Evolutionary conservation across 2,888 invertebrate species (phyloP).

Genomic region (Drosophila limbata): DNA sequence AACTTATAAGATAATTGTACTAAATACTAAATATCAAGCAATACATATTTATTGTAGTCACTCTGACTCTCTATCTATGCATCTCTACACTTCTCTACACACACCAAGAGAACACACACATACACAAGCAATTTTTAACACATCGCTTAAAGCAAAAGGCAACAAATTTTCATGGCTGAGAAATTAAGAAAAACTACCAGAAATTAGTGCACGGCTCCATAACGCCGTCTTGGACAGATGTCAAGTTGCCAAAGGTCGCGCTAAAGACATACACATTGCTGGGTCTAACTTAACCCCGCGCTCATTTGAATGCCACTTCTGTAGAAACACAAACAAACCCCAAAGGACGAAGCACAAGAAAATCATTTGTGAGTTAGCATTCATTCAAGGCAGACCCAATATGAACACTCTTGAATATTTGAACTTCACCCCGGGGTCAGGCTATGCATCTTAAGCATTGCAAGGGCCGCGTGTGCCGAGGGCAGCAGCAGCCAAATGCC

Average conservation of each 20-base stretch:
- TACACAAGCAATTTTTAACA: constrained; percentile 14
- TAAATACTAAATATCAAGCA: background rate
- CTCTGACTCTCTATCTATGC: background rate
- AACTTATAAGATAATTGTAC: background rate
- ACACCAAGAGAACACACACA: constrained; percentile 3
- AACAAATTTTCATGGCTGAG: constrained; percentile 52
- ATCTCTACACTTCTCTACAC: background rate
- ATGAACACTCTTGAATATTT: constrained; percentile 33
- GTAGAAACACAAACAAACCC: constrained; percentile 67
- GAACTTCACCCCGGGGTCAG: constrained; percentile 51
- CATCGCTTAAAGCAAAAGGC: constrained; percentile 17
- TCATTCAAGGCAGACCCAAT: constrained; percentile 20
- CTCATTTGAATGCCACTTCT: constrained; percentile 75
- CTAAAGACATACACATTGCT: constrained; percentile 41
- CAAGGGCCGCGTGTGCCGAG: constrained; percentile 59
- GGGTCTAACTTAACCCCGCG: constrained; percentile 36
- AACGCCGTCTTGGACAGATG: constrained; percentile 64
- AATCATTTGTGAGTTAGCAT: constrained; percentile 59
- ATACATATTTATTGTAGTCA: background rate
- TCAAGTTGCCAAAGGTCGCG: constrained; percentile 61
- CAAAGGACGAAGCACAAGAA: constrained; percentile 69
- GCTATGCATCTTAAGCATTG: constrained; percentile 35
- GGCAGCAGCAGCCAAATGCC: constrained; percentile 58
- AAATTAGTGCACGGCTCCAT: constrained; percentile 71
- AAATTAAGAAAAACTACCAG: constrained; percentile 61